Conservation (phyloP, 2,797 vertebrate genomes). For the Propithecus perrieri region DNA sequence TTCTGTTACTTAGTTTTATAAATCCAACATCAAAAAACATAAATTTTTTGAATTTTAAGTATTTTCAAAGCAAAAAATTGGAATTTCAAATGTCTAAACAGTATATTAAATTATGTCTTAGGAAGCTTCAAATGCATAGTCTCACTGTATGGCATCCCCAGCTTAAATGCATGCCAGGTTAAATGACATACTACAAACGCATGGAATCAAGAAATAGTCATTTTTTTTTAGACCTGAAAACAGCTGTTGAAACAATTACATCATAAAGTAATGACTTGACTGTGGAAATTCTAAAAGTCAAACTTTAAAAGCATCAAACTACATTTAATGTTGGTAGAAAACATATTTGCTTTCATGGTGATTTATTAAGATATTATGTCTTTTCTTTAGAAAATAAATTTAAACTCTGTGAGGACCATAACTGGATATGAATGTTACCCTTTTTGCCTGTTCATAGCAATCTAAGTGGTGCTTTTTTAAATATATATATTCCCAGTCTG, state of each 20-base stretch:
- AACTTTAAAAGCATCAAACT: slow-evolving; percentile 78
- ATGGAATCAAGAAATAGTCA: slow-evolving; percentile 66
- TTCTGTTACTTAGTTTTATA: slow-evolving; percentile 29
- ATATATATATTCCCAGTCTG: not conserved
- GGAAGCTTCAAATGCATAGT: slow-evolving; percentile 39
- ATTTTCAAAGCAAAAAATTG: slow-evolving; percentile 50
- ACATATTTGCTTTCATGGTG: slow-evolving; percentile 57
- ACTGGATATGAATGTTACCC: not conserved
- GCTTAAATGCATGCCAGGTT: slow-evolving; percentile 77
- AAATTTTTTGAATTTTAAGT: slow-evolving; percentile 58
- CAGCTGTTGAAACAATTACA: slow-evolving; percentile 88
- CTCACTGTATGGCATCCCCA: slow-evolving; percentile 63
- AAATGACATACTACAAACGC: slow-evolving; percentile 59
- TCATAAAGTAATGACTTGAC: slow-evolving; percentile 81
- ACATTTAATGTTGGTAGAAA: slow-evolving; percentile 50
- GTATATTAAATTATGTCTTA: not conserved
- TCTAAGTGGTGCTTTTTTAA: not conserved
- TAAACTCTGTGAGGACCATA: not conserved
- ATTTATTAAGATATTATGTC: slow-evolving; percentile 62
- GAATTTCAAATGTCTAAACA: slow-evolving; percentile 30
- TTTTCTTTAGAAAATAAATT: slow-evolving; percentile 10
- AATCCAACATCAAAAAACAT: slow-evolving; percentile 12
- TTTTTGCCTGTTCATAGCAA: slow-evolving; percentile 33
- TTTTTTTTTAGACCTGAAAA: slow-evolving; percentile 75
- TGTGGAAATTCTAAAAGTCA: slow-evolving; percentile 82